Evolutionary conservation across 2,113 vertebrate genomes (phyloP).

Genomic region (Pedionomus torquatus): DNA sequence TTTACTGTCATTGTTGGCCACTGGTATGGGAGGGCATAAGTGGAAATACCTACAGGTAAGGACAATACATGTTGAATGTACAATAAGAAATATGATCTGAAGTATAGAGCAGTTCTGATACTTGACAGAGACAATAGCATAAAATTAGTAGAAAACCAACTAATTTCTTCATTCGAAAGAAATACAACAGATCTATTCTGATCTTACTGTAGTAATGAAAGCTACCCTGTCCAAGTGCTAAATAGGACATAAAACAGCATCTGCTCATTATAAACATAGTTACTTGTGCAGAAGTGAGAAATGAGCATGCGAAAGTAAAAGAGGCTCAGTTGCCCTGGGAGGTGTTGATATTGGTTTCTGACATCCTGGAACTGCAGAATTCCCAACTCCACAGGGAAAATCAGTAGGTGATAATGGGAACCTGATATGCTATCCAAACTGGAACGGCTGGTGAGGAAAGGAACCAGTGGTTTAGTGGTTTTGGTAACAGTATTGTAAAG

Average conservation of each 20-base stretch:
- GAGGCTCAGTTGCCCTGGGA: not conserved
- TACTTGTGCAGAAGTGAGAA: not conserved
- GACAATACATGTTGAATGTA: not conserved
- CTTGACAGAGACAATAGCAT: not conserved
- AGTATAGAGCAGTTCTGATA: not conserved
- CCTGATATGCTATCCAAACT: not conserved
- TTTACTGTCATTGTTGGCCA: not conserved
- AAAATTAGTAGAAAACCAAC: not conserved
- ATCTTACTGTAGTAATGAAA: not conserved
- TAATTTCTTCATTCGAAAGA: not conserved
- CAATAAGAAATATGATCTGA: not conserved
- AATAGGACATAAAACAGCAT: not conserved
- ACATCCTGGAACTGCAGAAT: not conserved
- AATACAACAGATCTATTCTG: not conserved
- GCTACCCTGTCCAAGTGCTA: not conserved
- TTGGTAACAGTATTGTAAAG: not conserved
- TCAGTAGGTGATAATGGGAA: not conserved
- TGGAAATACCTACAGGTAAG: not conserved
- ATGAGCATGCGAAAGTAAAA: not conserved
- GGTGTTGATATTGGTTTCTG: not conserved
- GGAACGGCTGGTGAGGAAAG: not conserved
- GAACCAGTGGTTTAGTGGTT: not conserved
- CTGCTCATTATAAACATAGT: not conserved
- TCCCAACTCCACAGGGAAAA: not conserved
- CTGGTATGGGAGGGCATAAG: not conserved